These are phyloP conservation scores for Hucho hucho DNA, from an alignment of 2,113 vertebrate genomes.

Conservation along the genomic window DNA sequence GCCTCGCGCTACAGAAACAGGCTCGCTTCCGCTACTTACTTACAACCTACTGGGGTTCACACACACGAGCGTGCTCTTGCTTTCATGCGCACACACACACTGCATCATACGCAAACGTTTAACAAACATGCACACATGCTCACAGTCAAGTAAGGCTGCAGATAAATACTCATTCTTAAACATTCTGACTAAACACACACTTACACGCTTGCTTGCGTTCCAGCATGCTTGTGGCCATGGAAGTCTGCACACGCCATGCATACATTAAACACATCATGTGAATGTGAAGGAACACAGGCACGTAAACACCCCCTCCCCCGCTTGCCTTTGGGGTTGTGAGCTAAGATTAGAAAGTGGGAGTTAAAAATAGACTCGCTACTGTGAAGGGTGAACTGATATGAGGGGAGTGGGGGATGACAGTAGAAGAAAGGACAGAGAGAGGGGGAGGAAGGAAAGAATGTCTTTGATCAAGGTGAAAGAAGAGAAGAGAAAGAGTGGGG, in stretches of 20 bases:
- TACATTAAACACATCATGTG: neutral
- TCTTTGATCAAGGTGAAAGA: neutral
- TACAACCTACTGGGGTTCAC: no score
- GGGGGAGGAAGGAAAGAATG: neutral
- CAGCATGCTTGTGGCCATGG: neutral
- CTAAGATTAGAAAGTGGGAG: constrained; percentile 63
- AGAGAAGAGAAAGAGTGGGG: neutral
- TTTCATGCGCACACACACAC: constrained; percentile 5
- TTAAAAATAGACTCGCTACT: constrained; percentile 63
- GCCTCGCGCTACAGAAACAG: no score
- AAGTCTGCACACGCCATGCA: neutral
- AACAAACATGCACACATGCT: neutral
- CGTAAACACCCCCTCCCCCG: neutral
- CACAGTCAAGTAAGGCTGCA: neutral
- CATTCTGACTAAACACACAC: neutral
- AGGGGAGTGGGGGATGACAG: constrained; percentile 16
- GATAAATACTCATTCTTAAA: constrained; percentile 3
- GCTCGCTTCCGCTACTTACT: no score
- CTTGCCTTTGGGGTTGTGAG: constrained; percentile 15
- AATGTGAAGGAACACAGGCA: constrained; percentile 2
- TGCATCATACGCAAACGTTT: neutral
- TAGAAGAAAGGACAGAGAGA: constrained; percentile 10
- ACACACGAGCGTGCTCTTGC: no score
- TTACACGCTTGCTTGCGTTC: neutral
- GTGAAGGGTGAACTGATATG: neutral